Percentiles rank a stretch among this genome's conserved stretches.
Conservation (phyloP, 2,113 vertebrate genomes). For the Xiphophorus maculatus region DNA sequence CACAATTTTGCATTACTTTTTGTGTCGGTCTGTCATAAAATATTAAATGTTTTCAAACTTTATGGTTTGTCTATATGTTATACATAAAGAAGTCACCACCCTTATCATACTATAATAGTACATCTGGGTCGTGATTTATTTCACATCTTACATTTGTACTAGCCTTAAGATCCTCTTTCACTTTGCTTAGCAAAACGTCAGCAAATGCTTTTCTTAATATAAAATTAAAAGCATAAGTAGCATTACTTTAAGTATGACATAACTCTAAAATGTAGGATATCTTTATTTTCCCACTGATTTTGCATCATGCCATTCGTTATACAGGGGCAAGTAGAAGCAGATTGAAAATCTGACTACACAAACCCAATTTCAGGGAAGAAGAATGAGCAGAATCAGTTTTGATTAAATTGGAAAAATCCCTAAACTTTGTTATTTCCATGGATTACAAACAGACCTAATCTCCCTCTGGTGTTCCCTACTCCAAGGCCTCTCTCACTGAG, state of each 20-base stretch:
- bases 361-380: conserved; percentile 55
- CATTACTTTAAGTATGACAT: not conserved
- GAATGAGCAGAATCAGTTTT: conserved; percentile 58
- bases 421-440: conserved; percentile 42
- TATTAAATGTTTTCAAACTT: too few species aligned
- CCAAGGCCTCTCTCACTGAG: conserved; percentile 25
- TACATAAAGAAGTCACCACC: not conserved
- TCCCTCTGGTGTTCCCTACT: conserved; percentile 33
- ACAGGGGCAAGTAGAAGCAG: conserved; percentile 22
- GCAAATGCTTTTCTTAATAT: too few species aligned
- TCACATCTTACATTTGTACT: not conserved
- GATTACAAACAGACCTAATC: conserved; percentile 72
- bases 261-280: too few species aligned
- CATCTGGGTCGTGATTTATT: not conserved
- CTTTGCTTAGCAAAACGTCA: too few species aligned
- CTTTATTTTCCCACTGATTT: not conserved
- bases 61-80: too few species aligned
- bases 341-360: conserved; percentile 31
- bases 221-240: too few species aligned
- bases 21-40: too few species aligned
- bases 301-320: not conserved
- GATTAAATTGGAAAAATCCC: conserved; percentile 65
- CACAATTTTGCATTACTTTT: too few species aligned
- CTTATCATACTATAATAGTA: not conserved
- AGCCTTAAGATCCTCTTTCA: not conserved